Evolutionary conservation across 2,888 invertebrate species (phyloP).

Genomic region (Harpagoxenus sublaevis): DNA sequence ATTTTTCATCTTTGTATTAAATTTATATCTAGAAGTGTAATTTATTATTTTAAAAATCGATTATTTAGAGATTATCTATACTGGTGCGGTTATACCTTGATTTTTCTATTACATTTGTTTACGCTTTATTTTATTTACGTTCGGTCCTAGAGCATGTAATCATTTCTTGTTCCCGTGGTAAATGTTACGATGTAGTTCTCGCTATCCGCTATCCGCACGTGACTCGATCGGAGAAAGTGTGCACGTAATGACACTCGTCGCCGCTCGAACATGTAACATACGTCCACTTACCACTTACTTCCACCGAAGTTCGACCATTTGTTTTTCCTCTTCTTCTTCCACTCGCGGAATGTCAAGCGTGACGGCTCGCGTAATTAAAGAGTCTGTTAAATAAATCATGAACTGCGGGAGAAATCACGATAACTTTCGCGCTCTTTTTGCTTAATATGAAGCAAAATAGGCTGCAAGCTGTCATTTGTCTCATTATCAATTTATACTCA

Average conservation of each 20-base stretch:
- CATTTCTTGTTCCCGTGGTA: constrained; percentile 9
- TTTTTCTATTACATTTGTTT: not conserved
- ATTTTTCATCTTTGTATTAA: not conserved
- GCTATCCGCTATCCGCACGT: constrained; percentile 61
- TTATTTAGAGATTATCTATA: not conserved
- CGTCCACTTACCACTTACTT: constrained; percentile 13
- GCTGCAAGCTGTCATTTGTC: not conserved
- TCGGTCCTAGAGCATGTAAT: not conserved
- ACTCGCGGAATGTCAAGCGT: constrained; percentile 20
- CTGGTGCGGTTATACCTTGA: not conserved
- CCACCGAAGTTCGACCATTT: constrained; percentile 25
- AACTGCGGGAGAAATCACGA: constrained; percentile 24
- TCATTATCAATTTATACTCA: not conserved
- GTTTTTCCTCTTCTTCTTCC: constrained; percentile 30
- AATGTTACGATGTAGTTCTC: constrained; percentile 50
- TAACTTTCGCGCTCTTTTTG: constrained; percentile 6
- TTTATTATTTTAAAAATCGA: not conserved
- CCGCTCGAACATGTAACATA: constrained; percentile 41
- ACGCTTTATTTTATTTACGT: not conserved
- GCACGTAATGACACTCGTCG: constrained; percentile 59
- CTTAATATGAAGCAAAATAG: not conserved
- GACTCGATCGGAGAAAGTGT: constrained; percentile 71
- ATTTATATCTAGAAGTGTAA: not conserved
- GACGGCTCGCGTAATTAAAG: constrained; percentile 39
- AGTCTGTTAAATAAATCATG: constrained; percentile 37